Evolutionary conservation across 2,797 vertebrate species (phyloP), one percentile per base, ranked within the genome.

Genomic region (Alca torda): DNA sequence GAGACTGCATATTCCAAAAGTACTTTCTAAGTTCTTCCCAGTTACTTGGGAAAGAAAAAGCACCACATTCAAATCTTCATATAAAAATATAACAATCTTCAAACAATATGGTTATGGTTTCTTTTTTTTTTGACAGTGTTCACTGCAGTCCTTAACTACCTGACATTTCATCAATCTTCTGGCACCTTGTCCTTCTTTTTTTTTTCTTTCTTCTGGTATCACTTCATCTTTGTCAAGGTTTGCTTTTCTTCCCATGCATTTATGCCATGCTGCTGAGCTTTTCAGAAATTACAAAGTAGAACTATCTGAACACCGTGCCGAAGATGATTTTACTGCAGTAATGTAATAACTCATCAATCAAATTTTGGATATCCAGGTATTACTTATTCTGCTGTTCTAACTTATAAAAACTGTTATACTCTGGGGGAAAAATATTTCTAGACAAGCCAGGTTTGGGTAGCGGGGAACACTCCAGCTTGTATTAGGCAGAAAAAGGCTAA

Each of bases 171-270:
- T 92, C 75, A 92, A 50, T 87, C 79, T 95, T 94, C 65, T 69
- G 57, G 67, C 37, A 89, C 54, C 30, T 56, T 63, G 43, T 75
- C 37, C 5, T 59, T 65, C 6, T 18, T 20, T 35, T 43, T 39
- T 39, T 45, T 30, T 30, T 64, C 51, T 24, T 14, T 2, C 1
- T 67, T 65, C 67, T 92, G 59, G 45, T 76, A 84, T 93, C 87
- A 92, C 87, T 87, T 95, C 59, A 86, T 97, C 94, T 93, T 53
- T 94, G 95, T 92, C 93, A 93, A 60, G 56, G 54, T 87, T 94
- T 94, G 85, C 83, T 95, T 95, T 96, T 84, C 79, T 93, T 92
- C 90, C 73, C 84, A 84, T 86, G 83, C 37, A 81, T 94, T 92
- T 87, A 73, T 54, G 68, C 74, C 72, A 90, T 2, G 2, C 77